phyloP scores from a whole-genome alignment of 2,888 invertebrate genomes.

The Arrhopalites spinosus region DNA sequence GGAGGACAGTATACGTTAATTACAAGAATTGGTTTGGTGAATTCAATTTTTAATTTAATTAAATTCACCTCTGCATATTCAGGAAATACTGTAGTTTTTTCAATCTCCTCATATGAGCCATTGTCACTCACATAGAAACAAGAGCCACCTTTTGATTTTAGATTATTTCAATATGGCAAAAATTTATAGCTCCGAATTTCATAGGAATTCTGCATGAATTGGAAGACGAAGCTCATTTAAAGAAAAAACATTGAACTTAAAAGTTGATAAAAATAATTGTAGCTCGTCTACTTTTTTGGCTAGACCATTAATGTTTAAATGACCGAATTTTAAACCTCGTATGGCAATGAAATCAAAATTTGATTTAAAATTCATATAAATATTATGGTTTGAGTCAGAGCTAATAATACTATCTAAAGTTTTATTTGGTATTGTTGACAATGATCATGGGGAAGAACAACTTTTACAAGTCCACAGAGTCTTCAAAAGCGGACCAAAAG shows the following conservation, averaged over 20 bases:
- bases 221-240: background rate
- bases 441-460: no score
- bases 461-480: no score
- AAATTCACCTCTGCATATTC: background rate
- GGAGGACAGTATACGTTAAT: constrained; percentile 6
- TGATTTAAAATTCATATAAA: background rate
- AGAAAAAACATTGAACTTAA: background rate
- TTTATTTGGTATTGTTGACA: no score
- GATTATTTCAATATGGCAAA: background rate
- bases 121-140: background rate
- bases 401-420: no score
- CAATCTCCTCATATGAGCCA: background rate
- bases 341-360: background rate
- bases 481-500: no score
- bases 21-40: background rate
- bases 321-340: background rate
- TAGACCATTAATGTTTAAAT: constrained; percentile 8
- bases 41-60: background rate
- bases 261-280: background rate
- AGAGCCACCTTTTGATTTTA: background rate
- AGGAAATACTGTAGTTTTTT: background rate
- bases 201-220: no score
- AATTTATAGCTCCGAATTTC: constrained; percentile 1
- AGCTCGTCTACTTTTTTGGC: background rate
- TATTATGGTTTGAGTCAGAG: background rate